These are phyloP conservation scores for Dimorphilus gyrociliatus DNA, from an alignment of 2,888 invertebrate species.

Conservation along the genomic window DNA sequence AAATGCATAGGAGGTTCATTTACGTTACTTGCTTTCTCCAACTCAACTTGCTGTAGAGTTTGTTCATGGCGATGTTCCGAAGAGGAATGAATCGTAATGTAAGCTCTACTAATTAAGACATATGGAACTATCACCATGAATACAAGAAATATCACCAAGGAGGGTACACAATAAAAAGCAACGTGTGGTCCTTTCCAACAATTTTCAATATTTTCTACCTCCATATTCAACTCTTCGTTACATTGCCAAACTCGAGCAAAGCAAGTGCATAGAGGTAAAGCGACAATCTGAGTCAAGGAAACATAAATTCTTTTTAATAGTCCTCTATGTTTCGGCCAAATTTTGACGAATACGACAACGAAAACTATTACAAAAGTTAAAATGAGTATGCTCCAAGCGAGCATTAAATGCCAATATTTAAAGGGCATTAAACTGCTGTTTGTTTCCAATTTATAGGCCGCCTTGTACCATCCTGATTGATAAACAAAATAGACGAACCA, in stretches of 20 bases:
- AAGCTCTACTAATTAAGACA: constrained; percentile 16
- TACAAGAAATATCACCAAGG: constrained; percentile 11
- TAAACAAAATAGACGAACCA: too few species aligned
- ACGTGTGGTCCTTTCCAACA: constrained; percentile 20
- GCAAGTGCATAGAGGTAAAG: constrained; percentile 20
- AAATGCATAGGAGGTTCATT: too few species aligned
- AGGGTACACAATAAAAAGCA: constrained; percentile 16
- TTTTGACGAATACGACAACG: constrained; percentile 12
- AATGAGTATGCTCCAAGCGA: constrained; percentile 16
- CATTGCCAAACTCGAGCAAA: constrained; percentile 22
- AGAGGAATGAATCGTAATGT: constrained; percentile 12
- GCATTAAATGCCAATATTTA: constrained; percentile 15
- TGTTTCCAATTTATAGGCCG: constrained; percentile 18
- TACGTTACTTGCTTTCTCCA: too few species aligned
- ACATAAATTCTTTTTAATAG: constrained; percentile 17
- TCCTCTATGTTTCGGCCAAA: constrained; percentile 19
- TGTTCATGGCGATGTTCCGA: constrained; percentile 21
- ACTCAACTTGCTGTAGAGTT: constrained; percentile 22
- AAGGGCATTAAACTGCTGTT: constrained; percentile 16
- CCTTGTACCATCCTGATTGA: too few species aligned
- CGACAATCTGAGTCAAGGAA: constrained; percentile 16
- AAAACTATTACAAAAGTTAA: constrained; percentile 13
- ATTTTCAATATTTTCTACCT: constrained; percentile 16
- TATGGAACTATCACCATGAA: constrained; percentile 19
- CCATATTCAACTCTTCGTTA: constrained; percentile 14